Base-by-base conservation (phyloP, 1,140 invertebrate species). In the Platorchestia sp. region DNA sequence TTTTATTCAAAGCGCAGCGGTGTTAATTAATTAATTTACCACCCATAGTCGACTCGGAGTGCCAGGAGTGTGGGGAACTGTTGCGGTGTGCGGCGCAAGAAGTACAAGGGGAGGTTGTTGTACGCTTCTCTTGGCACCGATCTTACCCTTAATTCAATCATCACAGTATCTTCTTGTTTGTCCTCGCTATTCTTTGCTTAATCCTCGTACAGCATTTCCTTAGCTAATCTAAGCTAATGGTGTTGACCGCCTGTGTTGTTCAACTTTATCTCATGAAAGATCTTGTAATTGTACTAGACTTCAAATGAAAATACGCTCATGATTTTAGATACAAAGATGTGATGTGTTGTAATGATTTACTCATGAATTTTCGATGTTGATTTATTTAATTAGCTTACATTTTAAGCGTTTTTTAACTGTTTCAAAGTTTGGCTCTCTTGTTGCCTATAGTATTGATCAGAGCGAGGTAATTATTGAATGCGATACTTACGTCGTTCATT, bases 91-190 rank as follows among this genome's bases (percentile, higher is more conserved):
- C 14, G 59, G 59, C 36, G 59, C 59, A 19, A 19, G 7, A 75
- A 36, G 59, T 27, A 36, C 27, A 19, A 75, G 59, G 14, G 59
- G n/a, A 19, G 93, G 42, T n/a, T n/a, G 93, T 95, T 95, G 93
- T 59, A 40, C 93, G 42, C 93, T 95, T 95, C 93, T n/a, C 93
- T 44, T n/a, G 93, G 45, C 93, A 51, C 93, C 93, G 16, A 10
- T 95, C 93, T 90, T 59, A 59, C 93, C 93, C 93, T 41, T 45
- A 75, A 75, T 75, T 75, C 59, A 27, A 75, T 75, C 59, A 75
- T 75, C 59, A 36, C 59, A 75, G 59, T 36, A 22, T 75, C 59
- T 42, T 47, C 93, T 51, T 43, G 93, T 59, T 59, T 41, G 45
- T 7, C 93, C 7, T 95, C 93, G 16, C 41, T 16, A 42, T 59